A percentile compares a stretch with the other conserved stretches of the same genome.
phyloP scores from a whole-genome alignment of 2,797 vertebrate species.

The Esox lucius region DNA sequence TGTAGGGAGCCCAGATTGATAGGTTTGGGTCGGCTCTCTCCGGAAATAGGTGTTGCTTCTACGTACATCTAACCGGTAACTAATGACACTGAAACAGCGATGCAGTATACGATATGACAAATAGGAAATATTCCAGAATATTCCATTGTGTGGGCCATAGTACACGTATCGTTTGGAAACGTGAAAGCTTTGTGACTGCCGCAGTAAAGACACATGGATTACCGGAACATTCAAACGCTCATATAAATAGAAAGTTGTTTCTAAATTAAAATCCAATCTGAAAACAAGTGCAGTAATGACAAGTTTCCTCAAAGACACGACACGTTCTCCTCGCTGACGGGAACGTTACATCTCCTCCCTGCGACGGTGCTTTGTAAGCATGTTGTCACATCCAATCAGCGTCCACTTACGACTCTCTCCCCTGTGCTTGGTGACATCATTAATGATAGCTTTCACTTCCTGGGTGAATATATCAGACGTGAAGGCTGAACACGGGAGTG shows the following conservation, averaged over 20 bases:
- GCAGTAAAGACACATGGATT: neutral
- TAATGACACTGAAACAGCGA: no score
- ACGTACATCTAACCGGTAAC: no score
- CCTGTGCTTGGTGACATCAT: slow-evolving; percentile 24
- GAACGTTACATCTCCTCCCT: slow-evolving; percentile 39
- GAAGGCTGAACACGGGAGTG: neutral
- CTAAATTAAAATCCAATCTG: slow-evolving; percentile 22
- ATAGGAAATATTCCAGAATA: neutral
- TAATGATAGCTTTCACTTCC: slow-evolving; percentile 39
- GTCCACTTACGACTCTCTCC: slow-evolving; percentile 23
- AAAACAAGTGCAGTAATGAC: slow-evolving; percentile 46
- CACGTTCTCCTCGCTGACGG: slow-evolving; percentile 41
- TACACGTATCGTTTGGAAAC: neutral
- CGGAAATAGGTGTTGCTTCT: neutral
- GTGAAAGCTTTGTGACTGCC: neutral
- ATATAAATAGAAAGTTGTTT: slow-evolving; percentile 44
- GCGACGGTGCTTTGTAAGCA: slow-evolving; percentile 47
- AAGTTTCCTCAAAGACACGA: slow-evolving; percentile 38
- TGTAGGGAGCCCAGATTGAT: neutral
- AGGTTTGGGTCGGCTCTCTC: neutral
- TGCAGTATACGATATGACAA: neutral
- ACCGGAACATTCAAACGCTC: slow-evolving; percentile 2
- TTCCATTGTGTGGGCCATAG: neutral
- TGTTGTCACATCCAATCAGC: slow-evolving; percentile 35
- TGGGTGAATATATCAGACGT: slow-evolving; percentile 8